Evolutionary conservation across 2,797 vertebrate species (phyloP).

Genomic region (Adelosebastes latens): DNA sequence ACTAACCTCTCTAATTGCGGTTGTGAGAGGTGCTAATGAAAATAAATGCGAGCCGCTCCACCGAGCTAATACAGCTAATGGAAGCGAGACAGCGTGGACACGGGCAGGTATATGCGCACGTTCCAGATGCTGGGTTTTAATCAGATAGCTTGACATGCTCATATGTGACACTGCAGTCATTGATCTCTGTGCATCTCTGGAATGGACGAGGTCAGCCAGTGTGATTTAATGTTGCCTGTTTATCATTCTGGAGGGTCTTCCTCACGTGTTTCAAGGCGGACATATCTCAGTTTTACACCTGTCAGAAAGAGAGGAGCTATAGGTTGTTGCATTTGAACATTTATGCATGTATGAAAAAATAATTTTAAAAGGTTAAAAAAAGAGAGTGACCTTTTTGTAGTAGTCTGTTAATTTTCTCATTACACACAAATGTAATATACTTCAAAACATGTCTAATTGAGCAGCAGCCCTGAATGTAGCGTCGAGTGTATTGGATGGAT

Average conservation of each 20-base stretch:
- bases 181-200: conserved; percentile 45
- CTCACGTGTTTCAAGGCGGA: background rate
- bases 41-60: conserved; percentile 72
- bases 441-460: conserved; percentile 5
- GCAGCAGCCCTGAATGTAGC: conserved; percentile 5
- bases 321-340: background rate
- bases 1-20: conserved; percentile 67
- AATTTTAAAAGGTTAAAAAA: background rate
- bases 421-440: conserved; percentile 10
- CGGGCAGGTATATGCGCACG: conserved; percentile 25
- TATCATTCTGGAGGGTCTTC: conserved; percentile 26
- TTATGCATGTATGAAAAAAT: background rate
- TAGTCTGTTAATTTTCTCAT: background rate
- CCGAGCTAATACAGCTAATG: conserved; percentile 74
- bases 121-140: conserved; percentile 57
- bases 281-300: background rate
- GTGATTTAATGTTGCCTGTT: conserved; percentile 38
- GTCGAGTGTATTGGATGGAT: conserved; percentile 11
- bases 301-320: background rate
- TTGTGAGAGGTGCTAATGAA: conserved; percentile 78
- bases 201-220: conserved; percentile 25
- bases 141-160: conserved; percentile 61
- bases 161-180: conserved; percentile 42
- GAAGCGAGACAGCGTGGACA: conserved; percentile 60
- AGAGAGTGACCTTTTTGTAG: background rate